phyloP scores from a whole-genome alignment of 2,113 vertebrate species.

The Pelecanoides urinatrix region DNA sequence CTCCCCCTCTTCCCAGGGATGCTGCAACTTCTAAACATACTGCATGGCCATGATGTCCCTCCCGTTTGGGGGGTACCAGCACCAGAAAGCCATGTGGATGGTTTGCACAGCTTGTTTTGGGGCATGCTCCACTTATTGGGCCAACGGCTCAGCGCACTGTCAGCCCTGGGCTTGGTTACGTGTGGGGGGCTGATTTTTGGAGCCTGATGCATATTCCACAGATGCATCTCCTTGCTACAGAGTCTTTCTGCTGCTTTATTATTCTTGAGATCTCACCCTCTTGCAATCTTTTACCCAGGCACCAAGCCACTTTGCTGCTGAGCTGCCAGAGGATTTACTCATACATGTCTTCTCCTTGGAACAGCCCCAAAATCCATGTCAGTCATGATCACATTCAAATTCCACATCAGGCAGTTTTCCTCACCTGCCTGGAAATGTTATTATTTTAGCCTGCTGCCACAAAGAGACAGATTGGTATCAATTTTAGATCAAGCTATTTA shows the following conservation, averaged over 20 bases:
- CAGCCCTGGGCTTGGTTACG: not conserved
- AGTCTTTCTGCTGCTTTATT: not conserved
- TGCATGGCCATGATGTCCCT: not conserved
- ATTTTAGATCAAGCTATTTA: constrained; percentile 1
- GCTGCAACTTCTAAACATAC: not conserved
- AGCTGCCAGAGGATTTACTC: constrained; percentile 14
- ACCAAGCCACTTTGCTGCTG: not conserved
- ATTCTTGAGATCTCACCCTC: not conserved
- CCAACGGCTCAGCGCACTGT: not conserved
- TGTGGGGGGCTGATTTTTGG: not conserved
- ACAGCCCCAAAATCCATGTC: not conserved
- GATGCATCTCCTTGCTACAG: not conserved
- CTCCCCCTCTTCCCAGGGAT: not conserved
- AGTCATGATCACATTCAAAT: not conserved
- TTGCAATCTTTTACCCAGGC: not conserved
- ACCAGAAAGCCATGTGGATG: not conserved
- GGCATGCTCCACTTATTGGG: not conserved
- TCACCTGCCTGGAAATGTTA: constrained; percentile 17
- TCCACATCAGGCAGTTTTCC: constrained; percentile 36
- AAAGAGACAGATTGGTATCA: not conserved
- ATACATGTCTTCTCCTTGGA: not conserved
- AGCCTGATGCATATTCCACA: not conserved
- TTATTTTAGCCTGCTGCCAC: constrained; percentile 3
- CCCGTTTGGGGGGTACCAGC: not conserved
- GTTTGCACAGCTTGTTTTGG: not conserved